A percentile compares a stretch with the other conserved stretches of the same genome.
These are phyloP conservation scores for Fragariocoptes setiger DNA, from an alignment of 1,140 invertebrate species.

Conservation along the genomic window DNA sequence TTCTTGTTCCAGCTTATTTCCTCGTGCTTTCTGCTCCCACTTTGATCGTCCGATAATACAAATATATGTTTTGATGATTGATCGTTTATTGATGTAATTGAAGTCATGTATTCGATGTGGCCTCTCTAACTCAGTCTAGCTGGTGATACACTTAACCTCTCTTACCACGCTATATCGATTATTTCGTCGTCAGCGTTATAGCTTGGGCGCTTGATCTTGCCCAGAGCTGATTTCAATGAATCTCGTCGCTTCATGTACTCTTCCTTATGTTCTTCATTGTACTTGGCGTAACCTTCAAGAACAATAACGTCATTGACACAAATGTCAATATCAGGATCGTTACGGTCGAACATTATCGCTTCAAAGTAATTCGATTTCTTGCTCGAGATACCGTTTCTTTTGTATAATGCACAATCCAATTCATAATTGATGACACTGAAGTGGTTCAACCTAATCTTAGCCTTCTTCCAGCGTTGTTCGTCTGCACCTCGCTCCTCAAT, in stretches of 20 bases:
- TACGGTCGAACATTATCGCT: neutral
- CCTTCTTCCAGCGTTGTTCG: neutral
- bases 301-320: neutral
- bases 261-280: neutral
- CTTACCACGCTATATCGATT: neutral
- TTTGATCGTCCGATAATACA: no score
- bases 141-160: no score
- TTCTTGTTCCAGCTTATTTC: constrained; percentile 14
- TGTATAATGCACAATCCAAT: neutral
- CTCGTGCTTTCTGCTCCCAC: no score
- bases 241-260: neutral
- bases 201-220: neutral
- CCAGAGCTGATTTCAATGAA: neutral
- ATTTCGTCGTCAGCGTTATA: neutral
- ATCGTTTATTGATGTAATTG: neutral
- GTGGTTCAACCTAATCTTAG: neutral
- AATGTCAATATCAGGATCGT: neutral
- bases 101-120: neutral
- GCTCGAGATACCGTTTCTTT: neutral
- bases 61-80: no score
- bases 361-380: neutral
- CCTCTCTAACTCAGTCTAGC: neutral
- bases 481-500: neutral
- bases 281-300: neutral
- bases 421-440: neutral